Evolutionary conservation across 2,797 vertebrate species (phyloP).

Genomic region (Pantherophis alleghaniensis): DNA sequence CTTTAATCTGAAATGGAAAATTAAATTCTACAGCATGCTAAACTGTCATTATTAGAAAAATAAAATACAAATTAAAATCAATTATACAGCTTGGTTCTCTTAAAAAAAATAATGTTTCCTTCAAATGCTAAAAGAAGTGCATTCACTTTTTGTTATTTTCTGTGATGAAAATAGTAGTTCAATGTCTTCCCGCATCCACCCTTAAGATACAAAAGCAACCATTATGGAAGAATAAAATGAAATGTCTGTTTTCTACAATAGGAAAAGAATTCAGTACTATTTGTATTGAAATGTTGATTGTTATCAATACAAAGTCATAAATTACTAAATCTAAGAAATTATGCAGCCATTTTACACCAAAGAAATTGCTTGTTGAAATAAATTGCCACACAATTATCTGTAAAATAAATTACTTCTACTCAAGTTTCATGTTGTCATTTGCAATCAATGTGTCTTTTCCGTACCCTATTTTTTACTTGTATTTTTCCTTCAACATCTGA

Average conservation of each 20-base stretch:
- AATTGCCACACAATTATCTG: conserved; percentile 46
- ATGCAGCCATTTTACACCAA: conserved; percentile 37
- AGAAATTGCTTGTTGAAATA: conserved; percentile 47
- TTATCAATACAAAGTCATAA: conserved; percentile 47
- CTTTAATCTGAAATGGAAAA: background rate
- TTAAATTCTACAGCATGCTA: background rate
- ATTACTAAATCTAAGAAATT: conserved; percentile 43
- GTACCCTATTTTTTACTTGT: conserved; percentile 4
- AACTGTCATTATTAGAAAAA: background rate
- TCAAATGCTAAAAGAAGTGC: conserved; percentile 13
- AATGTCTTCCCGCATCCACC: background rate
- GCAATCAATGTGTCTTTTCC: conserved; percentile 23
- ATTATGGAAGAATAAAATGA: conserved; percentile 41
- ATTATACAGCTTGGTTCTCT: conserved; percentile 26
- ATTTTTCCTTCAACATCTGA: background rate
- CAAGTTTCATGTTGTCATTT: conserved; percentile 42
- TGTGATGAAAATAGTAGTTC: conserved; percentile 28
- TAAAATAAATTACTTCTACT: conserved; percentile 59
- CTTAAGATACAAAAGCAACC: conserved; percentile 18
- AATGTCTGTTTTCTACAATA: conserved; percentile 22
- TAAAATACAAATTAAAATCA: conserved; percentile 18
- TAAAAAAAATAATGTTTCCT: conserved; percentile 30
- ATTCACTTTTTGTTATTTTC: conserved; percentile 31
- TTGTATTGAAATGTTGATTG: conserved; percentile 48
- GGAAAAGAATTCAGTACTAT: conserved; percentile 16